A percentile compares a stretch with the other conserved stretches of the same genome.
Conservation (phyloP, 2,888 invertebrate species). For the Isoperla grammatica region DNA sequence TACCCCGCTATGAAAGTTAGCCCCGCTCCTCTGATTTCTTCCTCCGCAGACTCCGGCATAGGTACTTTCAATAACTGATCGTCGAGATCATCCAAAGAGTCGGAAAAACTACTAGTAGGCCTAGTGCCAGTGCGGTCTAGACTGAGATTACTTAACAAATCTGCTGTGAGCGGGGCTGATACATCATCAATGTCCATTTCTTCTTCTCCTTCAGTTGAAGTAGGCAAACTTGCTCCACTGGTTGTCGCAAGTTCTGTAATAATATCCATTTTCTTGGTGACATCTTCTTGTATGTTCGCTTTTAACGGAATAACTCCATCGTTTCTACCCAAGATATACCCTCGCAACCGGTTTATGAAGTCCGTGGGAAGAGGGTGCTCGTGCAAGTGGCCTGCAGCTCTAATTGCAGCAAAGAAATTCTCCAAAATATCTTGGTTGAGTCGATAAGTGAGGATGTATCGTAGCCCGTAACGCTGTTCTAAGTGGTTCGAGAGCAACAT, state of each 20-base stretch:
- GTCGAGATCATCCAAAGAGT: neutral
- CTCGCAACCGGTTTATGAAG: neutral
- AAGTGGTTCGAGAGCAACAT: neutral
- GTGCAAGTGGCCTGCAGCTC: neutral
- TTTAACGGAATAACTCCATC: too few relatives aligned
- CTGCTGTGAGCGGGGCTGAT: too few relatives aligned
- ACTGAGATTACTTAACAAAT: too few relatives aligned
- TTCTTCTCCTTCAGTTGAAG: too few relatives aligned
- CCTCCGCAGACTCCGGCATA: too few relatives aligned
- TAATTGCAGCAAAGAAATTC: neutral
- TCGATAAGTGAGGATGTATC: neutral
- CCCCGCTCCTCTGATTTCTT: neutral
- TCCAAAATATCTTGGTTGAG: conserved; percentile 2
- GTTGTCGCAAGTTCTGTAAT: too few relatives aligned
- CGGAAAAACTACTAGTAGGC: neutral
- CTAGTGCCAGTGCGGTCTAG: neutral
- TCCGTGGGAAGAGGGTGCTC: neutral
- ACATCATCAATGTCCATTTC: too few relatives aligned
- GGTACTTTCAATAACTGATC: neutral
- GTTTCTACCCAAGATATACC: neutral
- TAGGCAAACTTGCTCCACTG: too few relatives aligned
- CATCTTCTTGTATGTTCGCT: too few relatives aligned
- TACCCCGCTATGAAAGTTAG: neutral
- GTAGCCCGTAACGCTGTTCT: neutral
- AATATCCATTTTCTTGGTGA: too few relatives aligned